These are phyloP conservation scores for Coccyzus lansbergi DNA, from an alignment of 2,797 vertebrate species.

Conservation along the genomic window DNA sequence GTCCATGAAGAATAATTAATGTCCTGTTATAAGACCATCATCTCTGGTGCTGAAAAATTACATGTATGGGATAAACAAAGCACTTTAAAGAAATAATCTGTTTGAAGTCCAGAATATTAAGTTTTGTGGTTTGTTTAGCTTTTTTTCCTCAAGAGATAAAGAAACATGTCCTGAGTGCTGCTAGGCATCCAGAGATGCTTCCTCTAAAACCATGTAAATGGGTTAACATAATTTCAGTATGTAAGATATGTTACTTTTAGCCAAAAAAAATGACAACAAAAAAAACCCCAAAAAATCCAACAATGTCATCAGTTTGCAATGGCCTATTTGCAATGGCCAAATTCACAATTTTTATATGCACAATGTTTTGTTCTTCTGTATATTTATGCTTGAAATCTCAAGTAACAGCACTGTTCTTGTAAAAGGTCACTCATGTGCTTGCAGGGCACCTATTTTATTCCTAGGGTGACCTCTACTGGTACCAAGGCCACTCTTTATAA, in stretches of 20 bases:
- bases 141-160: background rate
- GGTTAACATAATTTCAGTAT: background rate
- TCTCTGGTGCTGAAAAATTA: background rate
- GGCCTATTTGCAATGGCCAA: background rate
- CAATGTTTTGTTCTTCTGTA: background rate
- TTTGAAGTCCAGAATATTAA: background rate
- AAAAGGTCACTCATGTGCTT: background rate
- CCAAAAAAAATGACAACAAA: background rate
- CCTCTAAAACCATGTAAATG: background rate
- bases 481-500: background rate
- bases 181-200: background rate
- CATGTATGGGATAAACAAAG: background rate
- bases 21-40: background rate
- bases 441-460: background rate
- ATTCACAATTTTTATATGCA: too few species aligned
- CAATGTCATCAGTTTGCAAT: background rate
- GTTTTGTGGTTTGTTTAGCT: too few species aligned
- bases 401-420: background rate
- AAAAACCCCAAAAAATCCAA: too few species aligned
- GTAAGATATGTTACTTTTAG: background rate
- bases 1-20: background rate
- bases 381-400: background rate
- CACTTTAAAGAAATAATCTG: background rate
- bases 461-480: conserved; percentile 60
- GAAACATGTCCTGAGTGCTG: background rate